These are phyloP conservation scores for Ammospiza caudacuta DNA, from an alignment of 2,113 vertebrate species.

Conservation along the genomic window DNA sequence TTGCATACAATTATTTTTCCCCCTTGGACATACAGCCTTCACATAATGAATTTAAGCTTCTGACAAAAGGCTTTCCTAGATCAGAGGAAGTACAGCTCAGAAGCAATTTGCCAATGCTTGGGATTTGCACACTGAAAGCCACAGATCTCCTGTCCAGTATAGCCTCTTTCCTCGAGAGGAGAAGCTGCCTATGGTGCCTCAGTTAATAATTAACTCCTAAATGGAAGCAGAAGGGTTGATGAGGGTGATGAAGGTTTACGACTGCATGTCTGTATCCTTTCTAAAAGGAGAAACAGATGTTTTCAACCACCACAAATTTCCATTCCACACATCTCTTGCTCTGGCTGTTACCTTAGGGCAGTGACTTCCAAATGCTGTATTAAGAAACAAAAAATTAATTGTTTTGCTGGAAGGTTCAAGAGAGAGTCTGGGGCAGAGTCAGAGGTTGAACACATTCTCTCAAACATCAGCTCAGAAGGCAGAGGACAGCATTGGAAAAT, in stretches of 20 bases:
- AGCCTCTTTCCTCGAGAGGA: neutral
- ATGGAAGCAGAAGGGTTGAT: neutral
- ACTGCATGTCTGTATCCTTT: neutral
- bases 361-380: neutral
- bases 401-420: neutral
- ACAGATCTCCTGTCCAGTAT: neutral
- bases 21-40: neutral
- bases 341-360: neutral
- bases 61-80: neutral
- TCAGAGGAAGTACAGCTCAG: neutral
- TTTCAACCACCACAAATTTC: neutral
- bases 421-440: neutral
- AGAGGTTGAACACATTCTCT: neutral
- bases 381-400: neutral
- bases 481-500: neutral
- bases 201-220: neutral
- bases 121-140: slow-evolving; percentile 3
- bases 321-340: neutral
- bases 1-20: neutral
- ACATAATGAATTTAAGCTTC: neutral
- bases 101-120: neutral
- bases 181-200: neutral
- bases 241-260: neutral
- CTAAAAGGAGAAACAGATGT: slow-evolving; percentile 34
- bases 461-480: neutral